These are phyloP conservation scores for Bathynomus jamesi DNA, from an alignment of 1,140 invertebrate species.

Conservation along the genomic window DNA sequence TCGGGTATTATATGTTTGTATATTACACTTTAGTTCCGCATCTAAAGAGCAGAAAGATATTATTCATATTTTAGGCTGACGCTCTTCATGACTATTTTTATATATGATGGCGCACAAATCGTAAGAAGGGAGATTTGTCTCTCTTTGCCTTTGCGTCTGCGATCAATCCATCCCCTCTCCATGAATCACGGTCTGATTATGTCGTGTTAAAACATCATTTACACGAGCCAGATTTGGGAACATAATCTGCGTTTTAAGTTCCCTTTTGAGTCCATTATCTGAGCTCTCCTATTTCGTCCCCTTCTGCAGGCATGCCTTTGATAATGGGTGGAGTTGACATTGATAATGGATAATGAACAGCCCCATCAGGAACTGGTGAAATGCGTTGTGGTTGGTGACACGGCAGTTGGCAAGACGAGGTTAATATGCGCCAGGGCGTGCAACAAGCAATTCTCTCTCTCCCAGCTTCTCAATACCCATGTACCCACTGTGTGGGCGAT, in stretches of 20 bases:
- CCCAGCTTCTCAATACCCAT: slow-evolving; percentile 84
- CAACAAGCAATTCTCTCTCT: slow-evolving; percentile 85
- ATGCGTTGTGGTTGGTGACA: slow-evolving; percentile 92
- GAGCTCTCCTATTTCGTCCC: not conserved
- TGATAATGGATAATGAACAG: slow-evolving; percentile 80
- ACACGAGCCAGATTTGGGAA: not conserved
- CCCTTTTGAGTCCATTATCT: not conserved
- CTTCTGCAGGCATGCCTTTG: not conserved
- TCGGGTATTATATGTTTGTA: no score
- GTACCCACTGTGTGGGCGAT: slow-evolving; percentile 96
- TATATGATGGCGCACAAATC: no score
- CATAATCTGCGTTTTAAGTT: not conserved
- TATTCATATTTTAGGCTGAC: no score
- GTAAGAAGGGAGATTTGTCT: not conserved
- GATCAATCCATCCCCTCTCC: not conserved
- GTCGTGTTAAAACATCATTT: not conserved
- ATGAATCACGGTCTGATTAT: not conserved
- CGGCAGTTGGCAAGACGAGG: slow-evolving; percentile 91
- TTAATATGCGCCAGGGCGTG: slow-evolving; percentile 89
- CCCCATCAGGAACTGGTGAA: slow-evolving; percentile 91
- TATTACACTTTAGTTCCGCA: no score
- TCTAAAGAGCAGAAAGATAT: no score
- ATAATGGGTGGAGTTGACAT: not conserved
- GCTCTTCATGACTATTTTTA: no score
- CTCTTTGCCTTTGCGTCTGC: not conserved